Conservation (phyloP, 2,113 vertebrate species). For the Setophaga coronata region DNA sequence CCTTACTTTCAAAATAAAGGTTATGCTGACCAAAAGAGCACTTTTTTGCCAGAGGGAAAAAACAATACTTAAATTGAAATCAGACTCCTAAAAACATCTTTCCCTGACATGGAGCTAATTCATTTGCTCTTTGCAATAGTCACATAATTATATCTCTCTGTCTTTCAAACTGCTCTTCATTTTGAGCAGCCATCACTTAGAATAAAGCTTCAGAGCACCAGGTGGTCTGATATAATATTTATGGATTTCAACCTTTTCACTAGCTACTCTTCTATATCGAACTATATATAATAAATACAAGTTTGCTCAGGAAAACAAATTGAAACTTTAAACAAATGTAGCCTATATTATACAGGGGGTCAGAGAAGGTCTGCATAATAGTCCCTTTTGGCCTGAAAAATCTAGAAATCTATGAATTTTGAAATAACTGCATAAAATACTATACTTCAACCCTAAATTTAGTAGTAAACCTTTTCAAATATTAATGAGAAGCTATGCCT, state of each 20-base stretch:
- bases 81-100: neutral
- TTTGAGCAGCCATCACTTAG: neutral
- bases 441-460: neutral
- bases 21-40: neutral
- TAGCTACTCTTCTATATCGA: neutral
- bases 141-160: neutral
- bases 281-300: conserved; percentile 7
- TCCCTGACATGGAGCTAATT: neutral
- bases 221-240: conserved; percentile 59
- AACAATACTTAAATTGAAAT: neutral
- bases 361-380: conserved; percentile 18
- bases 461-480: conserved; percentile 39
- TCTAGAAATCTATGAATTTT: conserved; percentile 40
- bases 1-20: neutral
- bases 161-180: neutral
- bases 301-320: conserved; percentile 58
- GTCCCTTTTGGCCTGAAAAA: conserved; percentile 6
- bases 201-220: conserved; percentile 27
- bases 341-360: neutral
- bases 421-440: conserved; percentile 31
- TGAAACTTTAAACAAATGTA: conserved; percentile 56
- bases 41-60: neutral
- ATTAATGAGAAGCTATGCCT: conserved; percentile 26
- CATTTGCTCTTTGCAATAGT: neutral
- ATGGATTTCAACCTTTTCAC: conserved; percentile 27